phyloP scores from a whole-genome alignment of 1,140 invertebrate species.

The Heliconius hewitsoni region DNA sequence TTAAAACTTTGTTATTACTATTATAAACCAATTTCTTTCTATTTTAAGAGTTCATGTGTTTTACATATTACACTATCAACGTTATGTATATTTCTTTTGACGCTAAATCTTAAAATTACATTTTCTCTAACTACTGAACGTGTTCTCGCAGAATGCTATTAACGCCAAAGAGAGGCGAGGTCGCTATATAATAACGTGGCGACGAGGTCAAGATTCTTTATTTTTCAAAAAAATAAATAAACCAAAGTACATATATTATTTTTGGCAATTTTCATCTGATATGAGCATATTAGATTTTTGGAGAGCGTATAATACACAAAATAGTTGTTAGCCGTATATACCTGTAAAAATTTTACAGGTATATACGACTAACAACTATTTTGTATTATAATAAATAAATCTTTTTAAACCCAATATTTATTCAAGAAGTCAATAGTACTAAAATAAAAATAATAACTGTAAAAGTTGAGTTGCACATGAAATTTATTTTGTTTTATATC shows the following conservation, averaged over 20 bases:
- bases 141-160: background rate
- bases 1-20: background rate
- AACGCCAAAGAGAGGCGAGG: background rate
- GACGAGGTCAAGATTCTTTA: background rate
- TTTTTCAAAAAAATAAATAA: background rate
- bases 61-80: background rate
- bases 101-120: background rate
- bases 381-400: too few relatives aligned
- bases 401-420: too few relatives aligned
- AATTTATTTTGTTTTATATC: too few relatives aligned
- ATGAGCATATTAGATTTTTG: too few relatives aligned
- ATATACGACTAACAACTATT: too few relatives aligned
- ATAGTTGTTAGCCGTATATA: too few relatives aligned
- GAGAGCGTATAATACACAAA: too few relatives aligned
- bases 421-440: too few relatives aligned
- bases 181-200: background rate
- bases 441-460: too few relatives aligned
- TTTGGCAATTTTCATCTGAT: background rate
- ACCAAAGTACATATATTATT: background rate
- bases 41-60: background rate
- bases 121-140: background rate
- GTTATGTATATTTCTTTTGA: background rate
- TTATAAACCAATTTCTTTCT: background rate
- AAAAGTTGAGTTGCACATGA: too few relatives aligned
- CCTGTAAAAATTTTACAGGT: too few relatives aligned